Evolutionary conservation across 1,140 invertebrate species (phyloP).

Genomic region (Mesaphorura yosii): DNA sequence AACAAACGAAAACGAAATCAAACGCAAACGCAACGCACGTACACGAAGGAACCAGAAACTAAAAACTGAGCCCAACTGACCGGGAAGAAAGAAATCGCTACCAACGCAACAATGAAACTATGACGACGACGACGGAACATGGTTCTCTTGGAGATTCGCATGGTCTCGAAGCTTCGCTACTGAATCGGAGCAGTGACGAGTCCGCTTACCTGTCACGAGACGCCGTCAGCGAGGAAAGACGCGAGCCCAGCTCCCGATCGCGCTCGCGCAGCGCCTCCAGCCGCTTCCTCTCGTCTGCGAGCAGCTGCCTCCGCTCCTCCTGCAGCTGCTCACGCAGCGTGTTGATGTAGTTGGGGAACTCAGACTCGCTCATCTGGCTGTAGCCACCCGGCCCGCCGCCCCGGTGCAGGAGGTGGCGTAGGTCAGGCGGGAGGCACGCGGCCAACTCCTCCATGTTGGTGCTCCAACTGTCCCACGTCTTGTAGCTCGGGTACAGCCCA

Average conservation of each 20-base stretch:
- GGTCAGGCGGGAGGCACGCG: constrained; percentile 40
- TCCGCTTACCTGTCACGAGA: not conserved
- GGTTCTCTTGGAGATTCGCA: too few relatives aligned
- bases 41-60: not conserved
- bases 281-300: constrained; percentile 34
- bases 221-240: too few relatives aligned
- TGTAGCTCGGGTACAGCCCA: constrained; percentile 29
- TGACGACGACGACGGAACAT: too few relatives aligned
- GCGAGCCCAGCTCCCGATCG: constrained; percentile 33
- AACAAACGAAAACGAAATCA: too few relatives aligned
- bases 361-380: constrained; percentile 20
- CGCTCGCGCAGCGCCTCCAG: constrained; percentile 34
- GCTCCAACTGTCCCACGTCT: constrained; percentile 27
- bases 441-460: constrained; percentile 36
- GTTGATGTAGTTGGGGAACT: constrained; percentile 43
- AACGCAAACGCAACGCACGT: too few relatives aligned
- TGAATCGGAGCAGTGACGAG: too few relatives aligned
- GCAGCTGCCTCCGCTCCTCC: constrained; percentile 41
- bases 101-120: constrained; percentile 22
- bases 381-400: constrained; percentile 17
- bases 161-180: too few relatives aligned
- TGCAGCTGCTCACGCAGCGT: constrained; percentile 44
- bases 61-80: constrained; percentile 17
- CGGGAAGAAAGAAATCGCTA: constrained; percentile 23
- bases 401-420: constrained; percentile 38